phyloP scores from a whole-genome alignment of 1,140 invertebrate genomes.

The Hyles vespertilio region DNA sequence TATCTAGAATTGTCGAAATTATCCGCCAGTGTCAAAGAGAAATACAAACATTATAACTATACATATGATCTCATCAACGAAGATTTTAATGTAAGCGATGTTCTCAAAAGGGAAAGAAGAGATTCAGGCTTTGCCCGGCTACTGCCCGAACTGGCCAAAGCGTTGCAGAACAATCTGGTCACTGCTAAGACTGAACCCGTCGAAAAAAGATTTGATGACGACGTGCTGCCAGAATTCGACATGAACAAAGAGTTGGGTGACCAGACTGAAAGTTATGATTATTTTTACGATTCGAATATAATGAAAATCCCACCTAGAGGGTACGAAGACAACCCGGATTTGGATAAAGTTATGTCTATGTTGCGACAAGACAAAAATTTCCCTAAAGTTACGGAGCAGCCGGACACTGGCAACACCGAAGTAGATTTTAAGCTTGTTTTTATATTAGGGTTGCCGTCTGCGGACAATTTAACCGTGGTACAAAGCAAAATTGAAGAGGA shows the following conservation, averaged over 20 bases:
- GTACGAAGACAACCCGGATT: constrained; percentile 48
- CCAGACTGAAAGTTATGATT: constrained; percentile 43
- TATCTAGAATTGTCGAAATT: constrained; percentile 56
- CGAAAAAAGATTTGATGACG: constrained; percentile 58
- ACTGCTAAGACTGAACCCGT: constrained; percentile 39
- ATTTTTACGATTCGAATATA: constrained; percentile 51
- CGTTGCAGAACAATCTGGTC: constrained; percentile 41
- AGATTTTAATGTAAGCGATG: constrained; percentile 27
- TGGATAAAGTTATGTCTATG: constrained; percentile 41
- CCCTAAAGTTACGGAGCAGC: constrained; percentile 23
- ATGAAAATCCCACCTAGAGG: constrained; percentile 70
- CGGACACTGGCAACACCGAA: constrained; percentile 17
- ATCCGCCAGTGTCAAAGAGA: constrained; percentile 38
- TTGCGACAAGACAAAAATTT: constrained; percentile 45
- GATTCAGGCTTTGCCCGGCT: constrained; percentile 42
- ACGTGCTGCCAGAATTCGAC: constrained; percentile 58
- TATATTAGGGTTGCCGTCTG: constrained; percentile 48
- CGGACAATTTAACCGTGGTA: constrained; percentile 51
- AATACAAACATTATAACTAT: constrained; percentile 58
- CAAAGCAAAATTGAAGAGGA: constrained; percentile 78
- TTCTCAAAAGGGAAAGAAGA: constrained; percentile 30
- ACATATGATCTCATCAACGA: constrained; percentile 51
- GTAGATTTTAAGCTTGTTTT: constrained; percentile 58
- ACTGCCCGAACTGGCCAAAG: constrained; percentile 52
- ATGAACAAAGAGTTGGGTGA: constrained; percentile 62